phyloP scores from a whole-genome alignment of 2,113 vertebrate genomes.

The Leucoraja erinaceus region DNA sequence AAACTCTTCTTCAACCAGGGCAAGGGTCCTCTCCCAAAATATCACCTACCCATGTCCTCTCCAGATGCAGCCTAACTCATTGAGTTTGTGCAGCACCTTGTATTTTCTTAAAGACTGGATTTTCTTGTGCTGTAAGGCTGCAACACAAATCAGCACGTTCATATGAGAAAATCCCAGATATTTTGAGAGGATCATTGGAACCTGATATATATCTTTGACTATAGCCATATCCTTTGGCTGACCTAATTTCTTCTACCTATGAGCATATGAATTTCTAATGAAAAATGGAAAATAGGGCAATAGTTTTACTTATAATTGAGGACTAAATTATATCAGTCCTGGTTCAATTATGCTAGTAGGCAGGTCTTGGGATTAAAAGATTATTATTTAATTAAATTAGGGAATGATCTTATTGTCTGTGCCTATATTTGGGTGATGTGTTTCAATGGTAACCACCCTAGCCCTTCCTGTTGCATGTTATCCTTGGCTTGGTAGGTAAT shows the following conservation, averaged over 20 bases:
- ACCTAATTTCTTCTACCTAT: neutral
- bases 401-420: no score
- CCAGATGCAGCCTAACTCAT: no score
- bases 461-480: no score
- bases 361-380: neutral
- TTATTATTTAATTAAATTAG: neutral
- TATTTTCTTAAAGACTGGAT: neutral
- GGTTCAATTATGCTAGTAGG: neutral
- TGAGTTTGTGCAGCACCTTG: no score
- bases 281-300: neutral
- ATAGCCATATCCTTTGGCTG: neutral
- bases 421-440: no score
- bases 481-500: no score
- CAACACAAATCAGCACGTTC: neutral
- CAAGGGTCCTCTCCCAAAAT: no score
- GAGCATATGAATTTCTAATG: neutral
- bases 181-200: neutral
- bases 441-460: no score
- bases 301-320: neutral
- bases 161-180: neutral
- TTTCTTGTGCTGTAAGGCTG: neutral
- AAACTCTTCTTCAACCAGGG: no score
- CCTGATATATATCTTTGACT: neutral
- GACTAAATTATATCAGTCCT: neutral
- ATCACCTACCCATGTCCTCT: no score